These are phyloP conservation scores for Microcebus murinus DNA, from an alignment of 2,113 vertebrate species.

Conservation along the genomic window DNA sequence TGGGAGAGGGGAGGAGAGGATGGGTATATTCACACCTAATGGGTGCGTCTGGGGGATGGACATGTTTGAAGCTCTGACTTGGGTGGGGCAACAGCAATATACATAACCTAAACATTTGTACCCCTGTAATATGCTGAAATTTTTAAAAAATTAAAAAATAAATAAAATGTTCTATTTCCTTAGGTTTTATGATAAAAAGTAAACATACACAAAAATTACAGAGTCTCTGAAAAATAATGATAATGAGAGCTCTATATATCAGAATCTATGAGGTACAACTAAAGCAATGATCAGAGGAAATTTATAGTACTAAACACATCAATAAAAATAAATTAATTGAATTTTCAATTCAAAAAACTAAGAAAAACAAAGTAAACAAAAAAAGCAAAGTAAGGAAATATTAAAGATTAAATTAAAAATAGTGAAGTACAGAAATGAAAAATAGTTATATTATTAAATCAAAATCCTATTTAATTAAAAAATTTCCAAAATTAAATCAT, in stretches of 20 bases:
- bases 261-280: not conserved
- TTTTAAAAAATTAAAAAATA: too few relatives aligned
- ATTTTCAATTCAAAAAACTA: not conserved
- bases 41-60: too few relatives aligned
- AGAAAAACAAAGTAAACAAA: not conserved
- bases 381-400: slow-evolving; percentile 23
- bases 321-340: slow-evolving; percentile 14
- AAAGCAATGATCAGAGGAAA: not conserved
- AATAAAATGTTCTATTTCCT: too few relatives aligned
- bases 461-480: not conserved
- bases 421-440: not conserved
- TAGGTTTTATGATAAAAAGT: too few relatives aligned
- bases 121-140: too few relatives aligned
- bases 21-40: too few relatives aligned
- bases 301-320: not conserved
- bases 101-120: too few relatives aligned
- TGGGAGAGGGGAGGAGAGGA: too few relatives aligned
- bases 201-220: not conserved
- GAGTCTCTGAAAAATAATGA: not conserved
- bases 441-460: not conserved
- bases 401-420: not conserved
- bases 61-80: too few relatives aligned
- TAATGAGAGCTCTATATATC: not conserved
- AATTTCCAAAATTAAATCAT: not conserved
- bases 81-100: too few relatives aligned